Evolutionary conservation across 2,797 vertebrate species (phyloP).

Genomic region (Allobates femoralis): DNA sequence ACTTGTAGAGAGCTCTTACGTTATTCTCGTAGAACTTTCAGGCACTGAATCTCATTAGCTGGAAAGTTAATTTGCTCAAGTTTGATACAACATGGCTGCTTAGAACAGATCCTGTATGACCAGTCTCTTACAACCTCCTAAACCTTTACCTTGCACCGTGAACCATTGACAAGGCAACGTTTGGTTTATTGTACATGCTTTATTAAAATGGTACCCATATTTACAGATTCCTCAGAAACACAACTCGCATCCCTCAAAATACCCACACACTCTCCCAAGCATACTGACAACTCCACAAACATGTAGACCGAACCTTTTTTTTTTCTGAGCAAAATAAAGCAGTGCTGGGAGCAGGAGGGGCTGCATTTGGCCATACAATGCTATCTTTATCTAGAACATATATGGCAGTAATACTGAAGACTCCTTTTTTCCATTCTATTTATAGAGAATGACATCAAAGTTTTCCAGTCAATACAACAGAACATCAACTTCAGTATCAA

Average conservation of each 20-base stretch:
- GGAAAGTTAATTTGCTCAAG: no score
- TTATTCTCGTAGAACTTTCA: no score
- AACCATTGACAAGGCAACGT: conserved; percentile 42
- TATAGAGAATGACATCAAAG: conserved; percentile 85
- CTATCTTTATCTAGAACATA: conserved; percentile 86
- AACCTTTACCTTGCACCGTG: neutral
- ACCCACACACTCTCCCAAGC: conserved; percentile 74
- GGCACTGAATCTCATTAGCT: no score
- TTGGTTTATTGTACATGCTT: conserved; percentile 97
- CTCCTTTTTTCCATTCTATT: conserved; percentile 87
- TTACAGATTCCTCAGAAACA: conserved; percentile 89
- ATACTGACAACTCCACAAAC: conserved; percentile 65
- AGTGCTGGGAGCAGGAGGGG: conserved; percentile 67
- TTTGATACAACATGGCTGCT: no score
- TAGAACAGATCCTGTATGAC: no score
- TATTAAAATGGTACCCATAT: conserved; percentile 95
- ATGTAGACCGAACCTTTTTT: conserved; percentile 68
- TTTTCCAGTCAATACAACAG: conserved; percentile 77
- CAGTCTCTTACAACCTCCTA: no score
- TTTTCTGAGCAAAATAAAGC: conserved; percentile 72
- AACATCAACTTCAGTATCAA: conserved; percentile 80
- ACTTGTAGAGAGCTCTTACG: no score
- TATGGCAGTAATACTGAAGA: conserved; percentile 99
- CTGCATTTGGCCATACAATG: conserved; percentile 88
- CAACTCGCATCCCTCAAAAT: conserved; percentile 75